A percentile compares a stretch with the other conserved stretches of the same genome.
These are phyloP conservation scores for Drosophila lini DNA, from an alignment of 1,140 invertebrate genomes.

Conservation along the genomic window DNA sequence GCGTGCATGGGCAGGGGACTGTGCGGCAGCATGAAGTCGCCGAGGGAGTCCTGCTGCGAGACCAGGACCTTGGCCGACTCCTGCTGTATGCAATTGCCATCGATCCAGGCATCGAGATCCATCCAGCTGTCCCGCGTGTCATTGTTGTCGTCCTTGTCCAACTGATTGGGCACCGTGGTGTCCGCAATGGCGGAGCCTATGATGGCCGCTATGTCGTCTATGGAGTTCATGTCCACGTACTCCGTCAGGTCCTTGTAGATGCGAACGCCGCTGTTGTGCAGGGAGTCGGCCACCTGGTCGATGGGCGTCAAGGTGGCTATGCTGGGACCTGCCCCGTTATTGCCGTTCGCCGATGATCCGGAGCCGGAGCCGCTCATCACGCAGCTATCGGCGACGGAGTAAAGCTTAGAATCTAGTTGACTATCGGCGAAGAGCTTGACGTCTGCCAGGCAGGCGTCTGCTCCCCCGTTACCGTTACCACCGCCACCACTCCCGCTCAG, in stretches of 20 bases:
- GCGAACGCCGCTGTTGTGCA: slow-evolving; percentile 81
- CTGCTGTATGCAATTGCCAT: slow-evolving; percentile 88
- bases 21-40: slow-evolving; percentile 88
- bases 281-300: slow-evolving; percentile 84
- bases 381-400: slow-evolving; percentile 86
- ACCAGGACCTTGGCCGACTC: slow-evolving; percentile 86
- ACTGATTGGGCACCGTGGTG: slow-evolving; percentile 90
- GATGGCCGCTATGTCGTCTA: slow-evolving; percentile 94
- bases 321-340: slow-evolving; percentile 32
- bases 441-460: slow-evolving; percentile 81
- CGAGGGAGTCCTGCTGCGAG: slow-evolving; percentile 87
- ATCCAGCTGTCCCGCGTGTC: slow-evolving; percentile 91
- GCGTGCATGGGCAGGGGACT: slow-evolving; percentile 86
- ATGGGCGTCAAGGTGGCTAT: slow-evolving; percentile 67
- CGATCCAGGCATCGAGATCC: slow-evolving; percentile 93
- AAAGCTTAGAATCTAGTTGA: slow-evolving; percentile 87
- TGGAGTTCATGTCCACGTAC: slow-evolving; percentile 89
- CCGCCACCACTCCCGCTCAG: slow-evolving; percentile 81
- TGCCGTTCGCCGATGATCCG: slow-evolving; percentile 19
- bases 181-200: slow-evolving; percentile 95
- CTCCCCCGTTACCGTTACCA: slow-evolving; percentile 21
- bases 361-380: slow-evolving; percentile 71
- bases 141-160: slow-evolving; percentile 87
- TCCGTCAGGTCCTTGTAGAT: slow-evolving; percentile 84
- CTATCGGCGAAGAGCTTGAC: slow-evolving; percentile 85